Percentiles rank a stretch among this genome's conserved stretches.
Evolutionary conservation across 2,888 invertebrate genomes (phyloP).

Genomic region (Caenorhabditis sp.): DNA sequence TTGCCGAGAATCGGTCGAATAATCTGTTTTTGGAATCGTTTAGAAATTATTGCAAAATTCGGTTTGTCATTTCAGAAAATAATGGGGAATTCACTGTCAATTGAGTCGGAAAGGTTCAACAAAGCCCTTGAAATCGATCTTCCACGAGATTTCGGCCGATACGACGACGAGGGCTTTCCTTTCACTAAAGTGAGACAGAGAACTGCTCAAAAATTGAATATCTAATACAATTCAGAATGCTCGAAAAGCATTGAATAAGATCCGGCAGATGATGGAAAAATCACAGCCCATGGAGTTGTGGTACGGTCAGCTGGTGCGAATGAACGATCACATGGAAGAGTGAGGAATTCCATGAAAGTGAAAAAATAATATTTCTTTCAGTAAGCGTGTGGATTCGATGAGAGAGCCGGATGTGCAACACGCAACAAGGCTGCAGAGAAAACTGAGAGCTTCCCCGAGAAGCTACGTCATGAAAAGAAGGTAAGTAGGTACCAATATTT

Average conservation of each 20-base stretch:
- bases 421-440: neutral
- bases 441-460: slow-evolving; percentile 1
- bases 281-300: neutral
- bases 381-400: neutral
- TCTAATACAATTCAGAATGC: neutral
- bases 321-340: neutral
- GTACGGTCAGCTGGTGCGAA: neutral
- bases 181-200: neutral
- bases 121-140: neutral
- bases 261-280: neutral
- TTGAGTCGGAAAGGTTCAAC: too few relatives aligned
- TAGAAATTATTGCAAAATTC: neutral
- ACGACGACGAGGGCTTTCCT: neutral
- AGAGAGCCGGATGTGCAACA: neutral
- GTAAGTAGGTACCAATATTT: neutral
- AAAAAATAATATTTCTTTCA: neutral
- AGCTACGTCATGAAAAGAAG: neutral
- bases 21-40: too few relatives aligned
- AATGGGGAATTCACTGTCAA: neutral
- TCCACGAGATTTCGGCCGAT: neutral
- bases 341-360: neutral
- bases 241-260: neutral
- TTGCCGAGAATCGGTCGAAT: too few relatives aligned
- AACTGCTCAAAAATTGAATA: neutral
- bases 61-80: too few relatives aligned